A percentile compares a stretch with the other conserved stretches of the same genome.
Evolutionary conservation across 1,140 invertebrate species (phyloP).

Genomic region (Protaetia brevitarsis): DNA sequence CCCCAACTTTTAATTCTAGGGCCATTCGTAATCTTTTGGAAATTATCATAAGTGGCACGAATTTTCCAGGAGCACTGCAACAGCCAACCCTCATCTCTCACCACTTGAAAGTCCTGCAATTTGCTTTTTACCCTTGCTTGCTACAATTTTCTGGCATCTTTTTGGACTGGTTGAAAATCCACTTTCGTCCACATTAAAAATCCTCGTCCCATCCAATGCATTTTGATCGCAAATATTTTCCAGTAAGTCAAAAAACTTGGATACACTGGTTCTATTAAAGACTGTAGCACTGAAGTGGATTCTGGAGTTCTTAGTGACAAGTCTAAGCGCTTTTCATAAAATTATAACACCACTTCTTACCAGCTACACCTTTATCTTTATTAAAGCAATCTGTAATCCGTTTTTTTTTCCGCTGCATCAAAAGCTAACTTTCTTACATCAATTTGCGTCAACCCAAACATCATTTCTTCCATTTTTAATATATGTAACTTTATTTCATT

Average conservation of each 20-base stretch:
- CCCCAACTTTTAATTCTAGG: slow-evolving; percentile 4
- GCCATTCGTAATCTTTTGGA: slow-evolving; percentile 20
- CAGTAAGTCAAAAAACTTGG: neutral
- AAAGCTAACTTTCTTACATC: neutral
- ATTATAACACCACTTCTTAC: neutral
- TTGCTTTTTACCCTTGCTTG: slow-evolving; percentile 44
- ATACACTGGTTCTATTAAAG: neutral
- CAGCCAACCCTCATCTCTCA: slow-evolving; percentile 44
- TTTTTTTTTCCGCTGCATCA: neutral
- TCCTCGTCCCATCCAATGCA: neutral
- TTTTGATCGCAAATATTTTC: neutral
- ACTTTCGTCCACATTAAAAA: slow-evolving; percentile 19
- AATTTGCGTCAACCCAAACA: neutral
- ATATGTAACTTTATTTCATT: neutral
- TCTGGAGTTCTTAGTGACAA: neutral
- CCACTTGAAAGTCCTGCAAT: slow-evolving; percentile 46
- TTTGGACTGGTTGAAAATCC: slow-evolving; percentile 42
- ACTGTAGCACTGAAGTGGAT: neutral
- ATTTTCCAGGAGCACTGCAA: slow-evolving; percentile 34
- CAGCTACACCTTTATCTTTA: neutral
- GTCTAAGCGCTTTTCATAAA: neutral
- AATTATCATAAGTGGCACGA: slow-evolving; percentile 38
- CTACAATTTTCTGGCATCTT: slow-evolving; percentile 18
- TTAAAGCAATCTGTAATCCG: neutral
- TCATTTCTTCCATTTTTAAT: neutral